Evolutionary conservation across 92 coral and sea anemone species (phyloP).

Genomic region (Metridium senile): DNA sequence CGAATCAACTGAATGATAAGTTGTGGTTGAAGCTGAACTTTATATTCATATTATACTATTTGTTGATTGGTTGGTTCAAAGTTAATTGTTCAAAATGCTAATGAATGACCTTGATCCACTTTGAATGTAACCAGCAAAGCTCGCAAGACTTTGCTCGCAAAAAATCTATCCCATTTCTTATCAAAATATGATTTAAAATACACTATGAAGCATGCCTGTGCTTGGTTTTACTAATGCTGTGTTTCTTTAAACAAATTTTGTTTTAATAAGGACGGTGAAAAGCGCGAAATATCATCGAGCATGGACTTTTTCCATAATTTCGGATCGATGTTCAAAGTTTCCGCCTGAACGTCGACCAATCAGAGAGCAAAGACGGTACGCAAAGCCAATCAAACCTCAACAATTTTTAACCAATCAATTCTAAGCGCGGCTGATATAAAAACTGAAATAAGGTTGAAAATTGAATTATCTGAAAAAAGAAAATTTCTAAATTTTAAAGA

Average conservation of each 20-base stretch:
- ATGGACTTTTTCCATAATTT: background rate
- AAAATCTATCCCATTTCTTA: background rate
- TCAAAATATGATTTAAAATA: background rate
- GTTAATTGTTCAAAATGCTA: too few species aligned
- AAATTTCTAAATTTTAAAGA: too few species aligned
- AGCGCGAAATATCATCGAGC: background rate
- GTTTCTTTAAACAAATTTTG: background rate
- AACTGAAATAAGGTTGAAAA: background rate
- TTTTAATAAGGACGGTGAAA: background rate
- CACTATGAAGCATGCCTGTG: background rate
- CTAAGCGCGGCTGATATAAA: constrained; percentile 33
- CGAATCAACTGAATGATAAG: background rate
- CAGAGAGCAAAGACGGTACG: background rate
- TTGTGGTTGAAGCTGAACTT: too few species aligned
- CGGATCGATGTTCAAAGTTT: background rate
- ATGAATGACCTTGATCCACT: background rate
- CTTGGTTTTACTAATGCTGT: background rate
- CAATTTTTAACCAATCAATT: constrained; percentile 18
- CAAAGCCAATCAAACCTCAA: constrained; percentile 14
- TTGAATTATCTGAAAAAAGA: background rate
- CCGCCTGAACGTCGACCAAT: constrained; percentile 13
- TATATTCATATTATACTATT: too few species aligned
- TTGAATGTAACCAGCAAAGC: background rate
- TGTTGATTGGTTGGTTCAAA: too few species aligned
- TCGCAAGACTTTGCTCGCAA: background rate